These are phyloP conservation scores for Cosmorhoe ocellata DNA, from an alignment of 2,888 invertebrate species.

Conservation along the genomic window DNA sequence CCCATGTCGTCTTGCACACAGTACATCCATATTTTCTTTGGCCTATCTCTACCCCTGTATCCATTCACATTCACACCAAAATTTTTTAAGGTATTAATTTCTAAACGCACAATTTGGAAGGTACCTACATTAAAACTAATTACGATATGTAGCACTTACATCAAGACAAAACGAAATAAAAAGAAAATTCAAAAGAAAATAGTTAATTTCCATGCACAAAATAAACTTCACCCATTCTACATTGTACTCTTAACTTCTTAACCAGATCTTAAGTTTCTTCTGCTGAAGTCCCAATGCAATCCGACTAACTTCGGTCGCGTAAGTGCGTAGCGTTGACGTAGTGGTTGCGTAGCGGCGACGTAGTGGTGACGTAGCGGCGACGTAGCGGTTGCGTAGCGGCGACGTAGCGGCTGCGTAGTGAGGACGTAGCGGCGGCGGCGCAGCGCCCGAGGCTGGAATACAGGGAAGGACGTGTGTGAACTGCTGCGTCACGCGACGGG, in stretches of 20 bases:
- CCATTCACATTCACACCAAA: no score
- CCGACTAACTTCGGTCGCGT: neutral
- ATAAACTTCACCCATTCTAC: conserved; percentile 1
- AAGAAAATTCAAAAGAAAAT: conserved; percentile 23
- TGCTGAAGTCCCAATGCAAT: neutral
- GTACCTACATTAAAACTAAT: no score
- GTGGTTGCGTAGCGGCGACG: neutral
- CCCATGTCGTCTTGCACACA: no score
- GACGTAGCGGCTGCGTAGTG: conserved; percentile 3
- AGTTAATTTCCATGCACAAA: conserved; percentile 31
- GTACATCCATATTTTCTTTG: no score
- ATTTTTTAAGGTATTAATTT: no score
- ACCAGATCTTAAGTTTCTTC: neutral
- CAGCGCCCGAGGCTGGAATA: conserved; percentile 12
- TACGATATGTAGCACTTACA: no score
- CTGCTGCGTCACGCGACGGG: conserved; percentile 46
- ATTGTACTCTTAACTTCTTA: neutral
- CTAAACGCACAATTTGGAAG: no score
- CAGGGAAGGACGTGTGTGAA: conserved; percentile 47
- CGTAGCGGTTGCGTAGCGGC: conserved; percentile 1
- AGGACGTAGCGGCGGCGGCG: neutral
- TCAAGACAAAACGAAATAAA: conserved; percentile 24
- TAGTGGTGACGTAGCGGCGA: neutral
- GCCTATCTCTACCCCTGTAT: no score
- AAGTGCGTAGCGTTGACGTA: neutral